Conservation (phyloP, 2,888 invertebrate genomes). For the Conistra vaccinii region DNA sequence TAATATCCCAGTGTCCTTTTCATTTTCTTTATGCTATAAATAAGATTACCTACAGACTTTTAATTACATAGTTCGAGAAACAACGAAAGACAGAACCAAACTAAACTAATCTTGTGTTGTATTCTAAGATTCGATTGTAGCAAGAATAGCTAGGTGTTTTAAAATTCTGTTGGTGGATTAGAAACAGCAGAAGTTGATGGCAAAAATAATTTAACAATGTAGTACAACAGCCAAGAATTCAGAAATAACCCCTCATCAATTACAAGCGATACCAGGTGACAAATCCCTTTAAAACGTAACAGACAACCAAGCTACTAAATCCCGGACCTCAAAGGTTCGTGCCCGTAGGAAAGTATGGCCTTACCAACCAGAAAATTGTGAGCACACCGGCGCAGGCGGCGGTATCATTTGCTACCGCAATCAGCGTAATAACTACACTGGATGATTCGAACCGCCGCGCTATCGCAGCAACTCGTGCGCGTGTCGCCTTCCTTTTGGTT, state of each 20-base stretch:
- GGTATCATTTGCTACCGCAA: slow-evolving; percentile 69
- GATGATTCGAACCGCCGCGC: slow-evolving; percentile 55
- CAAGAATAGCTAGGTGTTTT: not conserved
- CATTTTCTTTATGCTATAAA: not conserved
- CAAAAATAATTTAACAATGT: not conserved
- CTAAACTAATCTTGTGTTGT: not conserved
- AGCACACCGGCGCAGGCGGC: slow-evolving; percentile 41
- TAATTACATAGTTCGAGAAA: not conserved
- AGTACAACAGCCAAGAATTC: not conserved
- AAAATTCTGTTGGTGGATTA: not conserved
- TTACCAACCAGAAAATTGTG: slow-evolving; percentile 57
- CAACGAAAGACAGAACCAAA: not conserved
- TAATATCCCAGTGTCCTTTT: not conserved
- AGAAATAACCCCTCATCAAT: not conserved
- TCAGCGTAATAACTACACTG: slow-evolving; percentile 67
- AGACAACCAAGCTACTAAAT: slow-evolving; percentile 14
- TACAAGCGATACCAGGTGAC: not conserved
- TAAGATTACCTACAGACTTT: not conserved
- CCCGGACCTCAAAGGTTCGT: slow-evolving; percentile 36
- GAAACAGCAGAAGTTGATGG: not conserved
- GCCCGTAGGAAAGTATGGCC: slow-evolving; percentile 46
- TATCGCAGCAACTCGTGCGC: slow-evolving; percentile 59
- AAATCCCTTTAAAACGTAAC: not conserved
- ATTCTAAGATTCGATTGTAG: not conserved
- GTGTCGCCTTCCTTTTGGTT: slow-evolving; percentile 43